These are phyloP conservation scores for Cottoperca gobio DNA, from an alignment of 2,797 vertebrate genomes.

Conservation along the genomic window DNA sequence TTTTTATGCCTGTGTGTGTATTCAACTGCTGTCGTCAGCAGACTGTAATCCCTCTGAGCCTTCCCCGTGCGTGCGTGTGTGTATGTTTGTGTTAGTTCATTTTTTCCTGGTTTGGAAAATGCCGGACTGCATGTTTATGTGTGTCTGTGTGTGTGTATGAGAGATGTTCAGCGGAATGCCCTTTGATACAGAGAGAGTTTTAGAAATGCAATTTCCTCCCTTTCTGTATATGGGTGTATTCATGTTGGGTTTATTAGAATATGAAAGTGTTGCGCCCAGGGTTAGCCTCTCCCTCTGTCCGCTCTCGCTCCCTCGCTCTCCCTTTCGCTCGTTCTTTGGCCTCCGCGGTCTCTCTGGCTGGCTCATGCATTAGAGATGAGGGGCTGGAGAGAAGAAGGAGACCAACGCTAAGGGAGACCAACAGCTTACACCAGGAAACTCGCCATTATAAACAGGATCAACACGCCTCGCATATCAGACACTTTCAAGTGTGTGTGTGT, in stretches of 20 bases:
- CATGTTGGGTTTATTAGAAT: conserved; percentile 97
- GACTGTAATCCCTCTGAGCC: conserved; percentile 97
- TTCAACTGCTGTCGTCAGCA: conserved; percentile 95
- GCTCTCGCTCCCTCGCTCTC: conserved; percentile 63
- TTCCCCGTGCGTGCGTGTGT: conserved; percentile 69
- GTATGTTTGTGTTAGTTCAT: conserved; percentile 75
- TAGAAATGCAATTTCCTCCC: conserved; percentile 97
- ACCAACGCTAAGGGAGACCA: conserved; percentile 74
- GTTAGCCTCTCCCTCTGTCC: conserved; percentile 73
- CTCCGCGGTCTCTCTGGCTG: conserved; percentile 71
- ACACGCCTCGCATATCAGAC: conserved; percentile 67
- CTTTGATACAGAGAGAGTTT: conserved; percentile 97
- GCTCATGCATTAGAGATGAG: conserved; percentile 88
- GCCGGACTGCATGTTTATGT: conserved; percentile 86
- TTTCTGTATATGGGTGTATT: conserved; percentile 78
- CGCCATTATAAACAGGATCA: conserved; percentile 77
- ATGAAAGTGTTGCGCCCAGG: conserved; percentile 97
- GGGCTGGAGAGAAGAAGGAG: conserved; percentile 78
- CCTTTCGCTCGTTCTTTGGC: conserved; percentile 65
- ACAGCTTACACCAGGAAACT: conserved; percentile 75
- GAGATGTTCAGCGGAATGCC: conserved; percentile 93
- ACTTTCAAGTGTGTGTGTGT: conserved; percentile 71
- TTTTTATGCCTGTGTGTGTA: conserved; percentile 75
- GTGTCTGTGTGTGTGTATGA: conserved; percentile 84
- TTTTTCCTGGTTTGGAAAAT: conserved; percentile 84